phyloP scores from a whole-genome alignment of 2,113 vertebrate genomes.

The Macquaria ambigua region DNA sequence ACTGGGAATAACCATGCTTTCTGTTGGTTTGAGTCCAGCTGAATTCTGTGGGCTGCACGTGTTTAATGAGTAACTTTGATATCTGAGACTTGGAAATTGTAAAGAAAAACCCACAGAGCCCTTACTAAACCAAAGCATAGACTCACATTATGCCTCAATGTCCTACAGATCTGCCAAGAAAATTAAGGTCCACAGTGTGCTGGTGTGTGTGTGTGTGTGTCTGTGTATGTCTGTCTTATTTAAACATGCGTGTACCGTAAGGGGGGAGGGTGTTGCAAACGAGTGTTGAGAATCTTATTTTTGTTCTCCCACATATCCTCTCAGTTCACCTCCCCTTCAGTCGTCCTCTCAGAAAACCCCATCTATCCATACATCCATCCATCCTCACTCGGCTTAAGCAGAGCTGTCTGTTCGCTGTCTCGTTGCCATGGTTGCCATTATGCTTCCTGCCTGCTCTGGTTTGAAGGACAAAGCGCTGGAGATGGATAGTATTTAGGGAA shows the following conservation, averaged over 20 bases:
- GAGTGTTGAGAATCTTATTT: constrained; percentile 34
- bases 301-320: constrained; percentile 36
- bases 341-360: constrained; percentile 38
- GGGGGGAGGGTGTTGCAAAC: constrained; percentile 27
- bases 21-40: constrained; percentile 43
- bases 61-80: constrained; percentile 60
- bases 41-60: constrained; percentile 33
- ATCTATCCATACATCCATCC: constrained; percentile 40
- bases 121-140: constrained; percentile 43
- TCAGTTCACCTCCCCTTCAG: constrained; percentile 46
- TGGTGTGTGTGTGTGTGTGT: not conserved
- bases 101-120: constrained; percentile 50
- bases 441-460: constrained; percentile 71
- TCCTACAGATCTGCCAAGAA: constrained; percentile 54
- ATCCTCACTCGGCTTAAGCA: constrained; percentile 49
- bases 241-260: not conserved
- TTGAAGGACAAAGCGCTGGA: constrained; percentile 81
- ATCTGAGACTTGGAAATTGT: constrained; percentile 38
- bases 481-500: constrained; percentile 62
- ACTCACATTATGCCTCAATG: constrained; percentile 42
- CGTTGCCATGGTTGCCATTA: constrained; percentile 83
- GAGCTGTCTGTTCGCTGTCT: constrained; percentile 61
- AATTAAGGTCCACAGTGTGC: constrained; percentile 34
- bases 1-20: constrained; percentile 43
- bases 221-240: constrained; percentile 8